phyloP scores from a whole-genome alignment of 2,888 invertebrate genomes.

The Chymomyza fuscimana region DNA sequence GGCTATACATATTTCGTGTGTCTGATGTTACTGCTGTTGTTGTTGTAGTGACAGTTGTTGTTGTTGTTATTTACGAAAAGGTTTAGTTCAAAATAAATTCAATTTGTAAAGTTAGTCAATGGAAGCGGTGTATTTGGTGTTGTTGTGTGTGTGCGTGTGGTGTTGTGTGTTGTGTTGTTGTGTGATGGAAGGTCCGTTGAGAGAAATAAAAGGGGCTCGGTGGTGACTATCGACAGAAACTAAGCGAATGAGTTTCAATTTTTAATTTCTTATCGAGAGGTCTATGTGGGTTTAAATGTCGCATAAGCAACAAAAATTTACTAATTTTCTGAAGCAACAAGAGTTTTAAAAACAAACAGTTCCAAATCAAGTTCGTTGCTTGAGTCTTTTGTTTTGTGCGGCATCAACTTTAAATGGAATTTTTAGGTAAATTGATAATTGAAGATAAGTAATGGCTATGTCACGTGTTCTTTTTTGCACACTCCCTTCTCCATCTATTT shows the following conservation, averaged over 20 bases:
- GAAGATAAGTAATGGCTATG: background rate
- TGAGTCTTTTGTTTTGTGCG: constrained; percentile 56
- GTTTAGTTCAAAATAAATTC: constrained; percentile 33
- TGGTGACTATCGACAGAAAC: too few relatives aligned
- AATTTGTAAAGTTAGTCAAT: constrained; percentile 47
- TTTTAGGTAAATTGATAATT: background rate
- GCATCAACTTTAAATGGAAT: background rate
- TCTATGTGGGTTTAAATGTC: constrained; percentile 32
- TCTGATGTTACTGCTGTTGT: constrained; percentile 15
- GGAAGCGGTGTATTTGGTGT: constrained; percentile 6
- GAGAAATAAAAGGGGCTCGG: too few relatives aligned
- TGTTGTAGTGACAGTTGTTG: constrained; percentile 19
- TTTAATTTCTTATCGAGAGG: too few relatives aligned
- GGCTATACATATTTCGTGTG: constrained; percentile 50
- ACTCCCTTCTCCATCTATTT: too few relatives aligned
- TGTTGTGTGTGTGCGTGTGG: constrained; percentile 27
- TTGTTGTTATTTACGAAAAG: constrained; percentile 49
- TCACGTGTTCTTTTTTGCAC: background rate
- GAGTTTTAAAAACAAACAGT: background rate
- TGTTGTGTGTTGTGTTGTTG: too few relatives aligned
- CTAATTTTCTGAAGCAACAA: constrained; percentile 9
- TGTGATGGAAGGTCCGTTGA: too few relatives aligned
- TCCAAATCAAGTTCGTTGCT: constrained; percentile 64
- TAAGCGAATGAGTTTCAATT: too few relatives aligned
- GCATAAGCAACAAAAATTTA: background rate